Conservation (phyloP, 2,888 invertebrate species). For the Folsomia candida region DNA sequence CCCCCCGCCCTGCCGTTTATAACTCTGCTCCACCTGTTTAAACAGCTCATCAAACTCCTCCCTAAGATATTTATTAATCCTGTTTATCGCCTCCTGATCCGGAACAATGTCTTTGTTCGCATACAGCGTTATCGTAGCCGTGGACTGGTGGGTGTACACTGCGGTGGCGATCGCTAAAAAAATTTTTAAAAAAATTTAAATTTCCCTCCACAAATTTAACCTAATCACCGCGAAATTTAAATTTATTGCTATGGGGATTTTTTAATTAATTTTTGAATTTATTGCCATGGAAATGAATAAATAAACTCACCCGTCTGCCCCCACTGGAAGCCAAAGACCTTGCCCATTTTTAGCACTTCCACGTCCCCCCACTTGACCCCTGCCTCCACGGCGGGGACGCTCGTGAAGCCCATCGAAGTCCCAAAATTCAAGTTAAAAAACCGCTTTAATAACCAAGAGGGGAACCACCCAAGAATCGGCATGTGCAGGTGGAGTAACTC, state of each 20-base stretch:
- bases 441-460: conserved; percentile 32
- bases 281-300: too few species aligned
- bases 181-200: background rate
- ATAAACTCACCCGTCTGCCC: conserved; percentile 42
- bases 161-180: conserved; percentile 39
- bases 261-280: background rate
- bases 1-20: too few species aligned
- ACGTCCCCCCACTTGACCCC: conserved; percentile 26
- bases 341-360: conserved; percentile 43
- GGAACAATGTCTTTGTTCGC: conserved; percentile 41
- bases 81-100: conserved; percentile 35
- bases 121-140: conserved; percentile 33
- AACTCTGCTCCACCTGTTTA: too few species aligned
- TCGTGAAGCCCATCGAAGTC: conserved; percentile 46
- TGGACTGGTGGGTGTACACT: conserved; percentile 40
- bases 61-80: conserved; percentile 35
- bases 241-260: background rate
- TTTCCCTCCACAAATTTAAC: too few species aligned
- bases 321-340: conserved; percentile 49
- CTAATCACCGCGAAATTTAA: background rate
- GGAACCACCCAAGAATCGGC: conserved; percentile 42
- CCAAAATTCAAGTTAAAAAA: conserved; percentile 48
- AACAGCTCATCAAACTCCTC: conserved; percentile 29
- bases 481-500: conserved; percentile 42
- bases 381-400: conserved; percentile 42